These are phyloP conservation scores for Parotia lawesii DNA, from an alignment of 2,113 vertebrate species.

Conservation along the genomic window DNA sequence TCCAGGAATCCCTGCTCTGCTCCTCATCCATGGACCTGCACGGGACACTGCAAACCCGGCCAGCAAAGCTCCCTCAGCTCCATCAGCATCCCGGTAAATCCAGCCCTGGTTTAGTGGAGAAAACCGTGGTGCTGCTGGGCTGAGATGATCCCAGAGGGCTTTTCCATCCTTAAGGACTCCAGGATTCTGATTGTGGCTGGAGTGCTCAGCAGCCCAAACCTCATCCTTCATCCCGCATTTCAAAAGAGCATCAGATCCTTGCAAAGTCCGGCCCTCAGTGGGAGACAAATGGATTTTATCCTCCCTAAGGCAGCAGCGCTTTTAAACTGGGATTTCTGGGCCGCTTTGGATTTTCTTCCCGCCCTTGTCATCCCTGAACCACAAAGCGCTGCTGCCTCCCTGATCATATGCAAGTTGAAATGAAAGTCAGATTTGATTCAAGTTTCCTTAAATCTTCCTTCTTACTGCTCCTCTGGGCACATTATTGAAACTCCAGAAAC, in stretches of 20 bases:
- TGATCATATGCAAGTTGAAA: not conserved
- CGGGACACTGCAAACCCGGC: accelerated
- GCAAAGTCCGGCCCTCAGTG: not conserved
- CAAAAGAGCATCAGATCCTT: not conserved
- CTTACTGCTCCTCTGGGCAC: constrained; percentile 21
- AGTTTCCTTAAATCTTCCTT: constrained; percentile 39
- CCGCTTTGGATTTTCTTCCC: not conserved
- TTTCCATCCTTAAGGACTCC: accelerated
- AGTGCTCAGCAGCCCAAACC: not conserved
- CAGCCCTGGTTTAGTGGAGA: not conserved
- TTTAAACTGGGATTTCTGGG: not conserved
- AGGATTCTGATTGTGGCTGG: accelerated
- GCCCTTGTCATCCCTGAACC: not conserved
- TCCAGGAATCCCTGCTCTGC: not conserved
- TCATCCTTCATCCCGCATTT: accelerated
- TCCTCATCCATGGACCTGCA: accelerated
- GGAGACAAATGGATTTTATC: not conserved
- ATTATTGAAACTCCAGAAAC: not conserved
- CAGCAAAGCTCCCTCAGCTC: not conserved
- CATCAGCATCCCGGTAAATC: accelerated
- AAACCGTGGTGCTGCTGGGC: not conserved
- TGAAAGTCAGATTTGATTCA: constrained; percentile 45
- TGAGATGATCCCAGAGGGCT: not conserved
- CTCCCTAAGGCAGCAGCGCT: not conserved
- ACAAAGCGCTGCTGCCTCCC: not conserved